These are phyloP conservation scores for Chiloscyllium plagiosum DNA, from an alignment of 2,113 vertebrate species.

Conservation along the genomic window DNA sequence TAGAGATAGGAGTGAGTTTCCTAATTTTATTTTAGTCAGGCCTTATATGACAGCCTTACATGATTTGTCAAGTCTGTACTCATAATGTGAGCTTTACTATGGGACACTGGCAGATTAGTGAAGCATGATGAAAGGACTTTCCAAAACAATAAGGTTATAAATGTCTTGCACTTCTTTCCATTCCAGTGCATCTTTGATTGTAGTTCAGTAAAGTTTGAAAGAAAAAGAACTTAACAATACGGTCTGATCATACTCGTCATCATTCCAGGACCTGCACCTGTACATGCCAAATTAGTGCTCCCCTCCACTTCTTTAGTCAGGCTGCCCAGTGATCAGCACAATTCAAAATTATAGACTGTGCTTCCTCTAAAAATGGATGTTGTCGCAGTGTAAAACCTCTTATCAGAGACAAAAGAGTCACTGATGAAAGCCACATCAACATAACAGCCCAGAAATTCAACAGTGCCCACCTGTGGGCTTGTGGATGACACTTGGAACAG, in stretches of 20 bases:
- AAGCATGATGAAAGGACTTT: not conserved
- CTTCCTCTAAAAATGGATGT: not conserved
- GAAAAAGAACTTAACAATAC: not conserved
- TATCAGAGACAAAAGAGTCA: not conserved
- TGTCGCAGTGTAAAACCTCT: not conserved
- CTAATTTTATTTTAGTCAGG: not conserved
- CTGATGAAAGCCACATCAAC: not conserved
- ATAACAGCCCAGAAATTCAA: not conserved
- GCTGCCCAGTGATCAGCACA: not conserved
- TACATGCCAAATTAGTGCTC: not conserved
- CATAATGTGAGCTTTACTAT: not conserved
- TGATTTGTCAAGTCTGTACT: not conserved
- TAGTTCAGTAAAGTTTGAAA: not conserved
- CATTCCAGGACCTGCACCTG: not conserved
- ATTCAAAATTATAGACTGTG: not conserved
- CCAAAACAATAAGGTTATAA: not conserved
- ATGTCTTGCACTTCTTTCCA: not conserved
- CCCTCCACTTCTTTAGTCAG: not conserved
- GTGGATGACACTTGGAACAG: not conserved
- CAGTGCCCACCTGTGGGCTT: too few relatives aligned
- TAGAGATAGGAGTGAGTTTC: not conserved
- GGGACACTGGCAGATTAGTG: not conserved
- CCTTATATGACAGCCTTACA: not conserved
- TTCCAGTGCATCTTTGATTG: not conserved
- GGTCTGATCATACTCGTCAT: not conserved